Evolutionary conservation across 2,888 invertebrate genomes (phyloP).

Genomic region (Clusia tigrina): DNA sequence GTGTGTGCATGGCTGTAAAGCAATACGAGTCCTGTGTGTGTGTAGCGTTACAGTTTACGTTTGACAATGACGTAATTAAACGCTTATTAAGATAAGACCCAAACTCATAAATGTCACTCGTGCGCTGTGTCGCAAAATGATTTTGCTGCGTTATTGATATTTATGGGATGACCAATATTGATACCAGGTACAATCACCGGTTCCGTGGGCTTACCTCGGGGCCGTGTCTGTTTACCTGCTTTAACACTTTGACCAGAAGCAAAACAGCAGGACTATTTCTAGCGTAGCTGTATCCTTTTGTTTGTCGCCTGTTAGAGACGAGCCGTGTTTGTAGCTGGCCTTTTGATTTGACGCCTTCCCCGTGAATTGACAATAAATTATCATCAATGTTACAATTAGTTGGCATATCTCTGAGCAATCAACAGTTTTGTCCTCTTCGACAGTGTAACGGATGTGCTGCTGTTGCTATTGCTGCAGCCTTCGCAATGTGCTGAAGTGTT

Average conservation of each 20-base stretch:
- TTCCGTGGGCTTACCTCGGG: not conserved
- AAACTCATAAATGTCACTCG: conserved; percentile 56
- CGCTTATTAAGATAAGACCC: conserved; percentile 53
- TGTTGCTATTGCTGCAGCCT: not conserved
- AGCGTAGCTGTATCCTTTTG: not conserved
- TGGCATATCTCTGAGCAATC: conserved; percentile 42
- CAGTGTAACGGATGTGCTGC: conserved; percentile 10
- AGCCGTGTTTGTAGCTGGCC: too few species aligned
- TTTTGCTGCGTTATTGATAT: conserved; percentile 43
- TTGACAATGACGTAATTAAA: conserved; percentile 38
- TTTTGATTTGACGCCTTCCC: not conserved
- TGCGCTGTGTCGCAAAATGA: not conserved
- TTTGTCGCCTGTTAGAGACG: too few species aligned
- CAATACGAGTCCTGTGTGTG: too few species aligned
- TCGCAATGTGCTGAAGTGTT: conserved; percentile 3
- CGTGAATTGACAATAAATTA: conserved; percentile 51
- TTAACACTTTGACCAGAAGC: not conserved
- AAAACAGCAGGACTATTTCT: not conserved
- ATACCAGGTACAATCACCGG: conserved; percentile 41
- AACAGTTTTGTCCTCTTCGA: not conserved
- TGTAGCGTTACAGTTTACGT: too few species aligned
- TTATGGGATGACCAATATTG: conserved; percentile 58
- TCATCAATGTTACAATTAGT: conserved; percentile 47
- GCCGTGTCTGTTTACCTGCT: not conserved
- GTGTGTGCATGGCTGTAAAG: too few species aligned